These are phyloP conservation scores for Drosophila baimaii DNA, from an alignment of 1,140 invertebrate species.

Conservation along the genomic window DNA sequence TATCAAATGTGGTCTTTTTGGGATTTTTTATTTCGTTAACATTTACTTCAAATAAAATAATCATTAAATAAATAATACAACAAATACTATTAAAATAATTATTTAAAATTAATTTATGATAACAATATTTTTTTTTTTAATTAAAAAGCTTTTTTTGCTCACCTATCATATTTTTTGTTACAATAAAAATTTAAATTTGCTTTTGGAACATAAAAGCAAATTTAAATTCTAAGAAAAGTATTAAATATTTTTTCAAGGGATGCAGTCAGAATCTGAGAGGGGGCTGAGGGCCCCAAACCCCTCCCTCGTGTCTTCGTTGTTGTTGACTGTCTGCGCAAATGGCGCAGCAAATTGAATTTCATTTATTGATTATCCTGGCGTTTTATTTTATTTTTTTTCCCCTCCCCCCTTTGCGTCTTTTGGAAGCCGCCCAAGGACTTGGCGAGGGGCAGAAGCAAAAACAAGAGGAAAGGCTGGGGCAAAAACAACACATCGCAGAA, in stretches of 20 bases:
- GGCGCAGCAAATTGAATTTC: slow-evolving; percentile 83
- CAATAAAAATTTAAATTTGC: too few species aligned
- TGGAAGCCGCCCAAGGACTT: slow-evolving; percentile 45
- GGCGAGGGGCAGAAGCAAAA: slow-evolving; percentile 25
- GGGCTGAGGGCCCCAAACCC: slow-evolving; percentile 3
- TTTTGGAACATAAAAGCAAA: too few species aligned
- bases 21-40: too few species aligned
- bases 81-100: too few species aligned
- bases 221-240: not conserved
- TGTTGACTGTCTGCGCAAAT: slow-evolving; percentile 77
- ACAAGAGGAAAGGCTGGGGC: slow-evolving; percentile 10
- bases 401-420: slow-evolving; percentile 53
- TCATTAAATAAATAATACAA: too few species aligned
- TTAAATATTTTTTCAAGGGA: slow-evolving; percentile 1
- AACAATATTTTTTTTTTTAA: too few species aligned
- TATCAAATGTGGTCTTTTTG: too few species aligned
- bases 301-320: slow-evolving; percentile 22
- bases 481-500: slow-evolving; percentile 48
- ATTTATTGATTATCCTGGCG: slow-evolving; percentile 82
- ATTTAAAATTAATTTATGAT: too few species aligned
- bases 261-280: slow-evolving; percentile 26
- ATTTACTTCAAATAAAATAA: too few species aligned
- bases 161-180: too few species aligned
- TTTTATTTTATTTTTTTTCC: slow-evolving; percentile 69
- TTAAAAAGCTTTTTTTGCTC: too few species aligned